Evolutionary conservation across 2,888 invertebrate species (phyloP).

Genomic region (Axea sp.): DNA sequence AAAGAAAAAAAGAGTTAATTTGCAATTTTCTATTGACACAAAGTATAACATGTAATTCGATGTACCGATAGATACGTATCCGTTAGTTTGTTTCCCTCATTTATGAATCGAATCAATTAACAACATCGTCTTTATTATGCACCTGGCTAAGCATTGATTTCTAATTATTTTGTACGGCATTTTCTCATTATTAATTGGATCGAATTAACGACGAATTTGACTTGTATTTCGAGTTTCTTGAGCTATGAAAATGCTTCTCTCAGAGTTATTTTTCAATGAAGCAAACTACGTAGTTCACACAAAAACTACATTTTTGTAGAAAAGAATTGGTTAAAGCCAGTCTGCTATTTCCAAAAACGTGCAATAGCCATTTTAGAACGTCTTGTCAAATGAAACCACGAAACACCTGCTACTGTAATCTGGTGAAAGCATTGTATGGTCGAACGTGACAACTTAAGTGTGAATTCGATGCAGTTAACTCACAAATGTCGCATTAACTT

Average conservation of each 20-base stretch:
- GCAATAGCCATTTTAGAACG: conserved; percentile 25
- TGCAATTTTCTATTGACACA: conserved; percentile 15
- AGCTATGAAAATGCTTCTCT: too few species aligned
- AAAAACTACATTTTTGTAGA: too few species aligned
- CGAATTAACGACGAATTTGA: conserved; percentile 9
- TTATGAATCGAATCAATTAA: conserved; percentile 4
- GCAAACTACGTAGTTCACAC: too few species aligned
- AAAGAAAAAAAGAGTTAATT: conserved; percentile 32
- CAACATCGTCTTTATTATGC: background rate
- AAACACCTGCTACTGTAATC: conserved; percentile 36
- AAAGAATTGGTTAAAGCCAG: conserved; percentile 5
- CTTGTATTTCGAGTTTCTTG: too few species aligned
- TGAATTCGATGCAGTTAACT: conserved; percentile 14
- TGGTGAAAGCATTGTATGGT: conserved; percentile 16
- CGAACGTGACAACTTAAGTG: conserved; percentile 45
- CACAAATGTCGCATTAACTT: too few species aligned
- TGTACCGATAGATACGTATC: conserved; percentile 6
- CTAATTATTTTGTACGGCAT: conserved; percentile 4
- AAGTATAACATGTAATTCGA: conserved; percentile 12
- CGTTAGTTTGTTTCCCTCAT: conserved; percentile 2
- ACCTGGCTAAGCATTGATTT: conserved; percentile 3
- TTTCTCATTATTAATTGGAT: conserved; percentile 8
- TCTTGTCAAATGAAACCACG: conserved; percentile 13
- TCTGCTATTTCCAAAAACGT: too few species aligned
- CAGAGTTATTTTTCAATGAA: too few species aligned